Evolutionary conservation across 2,113 vertebrate species (phyloP), one percentile per base, ranked within the genome.

Genomic region (Myrmecophaga tridactyla): DNA sequence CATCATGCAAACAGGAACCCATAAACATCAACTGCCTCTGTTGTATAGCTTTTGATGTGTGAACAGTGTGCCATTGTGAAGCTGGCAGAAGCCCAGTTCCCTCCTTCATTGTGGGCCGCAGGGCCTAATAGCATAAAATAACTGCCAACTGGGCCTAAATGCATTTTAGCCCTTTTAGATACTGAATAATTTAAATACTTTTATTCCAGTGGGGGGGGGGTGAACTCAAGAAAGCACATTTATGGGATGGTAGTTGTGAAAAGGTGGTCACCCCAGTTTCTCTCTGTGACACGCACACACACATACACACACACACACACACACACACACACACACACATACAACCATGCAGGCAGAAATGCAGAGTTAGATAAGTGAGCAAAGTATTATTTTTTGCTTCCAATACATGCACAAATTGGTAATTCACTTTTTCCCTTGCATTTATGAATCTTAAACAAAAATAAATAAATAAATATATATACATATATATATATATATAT

Each of bases 101-200:
- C 96, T 97, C 93, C 83, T 98, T 98, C 97, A 96, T 95, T 97
- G 95, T 94, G 96, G 96, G 89, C 83, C 97, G 65, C 89, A 98
- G 85, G 0, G 0, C 73, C 92, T 97, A 98, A 97, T 97, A 98
- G 86, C 97, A 97, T 96, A 97, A 98, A 97, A 93, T 96, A 97
- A 97, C 95, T 95, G 93, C 96, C 98, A 98, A 97, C 92, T 75
- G 96, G 95, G 95, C 95, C 80, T 41, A 1, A 67, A 69, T 97
- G 97, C 88, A 97, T 97, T 98, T 98, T 96, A 97, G 88, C 83
- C 95, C 96, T 96, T 97, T 98, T 97, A 97, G 94, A 95, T 97
- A 70, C 12, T 98, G 97, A 98, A 98, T 98, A 98, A 98, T 98
- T 98, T 96, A 98, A 98, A 96, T 97, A 97, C 97, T 97, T 98